Evolutionary conservation across 37 sponge, comb jelly and placozoan species (phyloP), one percentile per base, ranked within the genome.

Genomic region (Ephydatia muelleri): DNA sequence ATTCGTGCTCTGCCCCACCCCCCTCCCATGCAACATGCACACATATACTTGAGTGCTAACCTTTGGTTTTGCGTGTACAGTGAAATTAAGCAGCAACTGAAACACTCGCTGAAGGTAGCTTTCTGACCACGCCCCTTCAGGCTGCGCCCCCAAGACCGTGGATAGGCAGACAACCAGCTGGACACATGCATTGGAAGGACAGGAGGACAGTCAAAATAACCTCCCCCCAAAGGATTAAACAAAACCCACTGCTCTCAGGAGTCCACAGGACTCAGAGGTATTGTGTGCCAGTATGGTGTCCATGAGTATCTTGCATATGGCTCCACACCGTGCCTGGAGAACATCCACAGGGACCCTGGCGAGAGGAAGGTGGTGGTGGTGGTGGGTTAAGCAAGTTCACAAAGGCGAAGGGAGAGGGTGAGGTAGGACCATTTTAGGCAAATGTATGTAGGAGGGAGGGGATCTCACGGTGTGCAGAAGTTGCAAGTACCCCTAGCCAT

Each of bases 51-150:
- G n/a, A n/a, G n/a, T n/a, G n/a, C n/a, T n/a, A n/a, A 96, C 97
- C 83, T 87, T 96, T 68, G 97, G 94, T 33, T 94, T 94, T 25
- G 90, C 80, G 32, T 91, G 92, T 36, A 84, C 76, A 6, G 91
- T 87, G 47, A 78, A 89, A 43, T 81, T 90, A 5, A 97, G 80
- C 0, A 97, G 70, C 8, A 73, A 14, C 32, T 94, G 85, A 65
- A 95, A 83, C 35, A 94, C 74, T 14, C 67, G 77, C 66, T 85
- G 81, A 49, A 88, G 88, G 77, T 78, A 89, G 22, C 86, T 66
- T 31, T 94, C 91, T 81, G 37, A 16, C 97, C 97, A 96, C 0
- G 86, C 81, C 3, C 70, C 35, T 6, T 64, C 37, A 22, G 35
- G 76, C 70, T 96, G 97, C 16, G 83, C 92, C 3, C 76, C 68